Evolutionary conservation across 2,113 vertebrate genomes (phyloP).

Genomic region (Hoplias malabaricus): DNA sequence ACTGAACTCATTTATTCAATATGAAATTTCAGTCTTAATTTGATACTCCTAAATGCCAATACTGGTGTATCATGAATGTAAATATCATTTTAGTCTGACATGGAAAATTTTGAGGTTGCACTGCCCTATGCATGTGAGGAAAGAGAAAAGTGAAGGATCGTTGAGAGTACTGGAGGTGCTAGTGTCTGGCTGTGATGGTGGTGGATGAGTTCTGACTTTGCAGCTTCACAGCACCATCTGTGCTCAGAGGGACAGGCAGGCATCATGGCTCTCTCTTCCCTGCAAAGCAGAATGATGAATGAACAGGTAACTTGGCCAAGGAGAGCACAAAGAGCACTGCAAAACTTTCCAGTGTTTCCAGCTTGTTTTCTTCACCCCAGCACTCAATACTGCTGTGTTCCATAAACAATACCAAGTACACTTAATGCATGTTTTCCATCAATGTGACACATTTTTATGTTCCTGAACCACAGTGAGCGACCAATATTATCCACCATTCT

Average conservation of each 20-base stretch:
- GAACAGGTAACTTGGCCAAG: slow-evolving; percentile 23
- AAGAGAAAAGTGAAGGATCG: slow-evolving; percentile 4
- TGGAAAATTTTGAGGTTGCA: neutral
- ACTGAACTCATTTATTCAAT: too few relatives aligned
- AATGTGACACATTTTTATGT: neutral
- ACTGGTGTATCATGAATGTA: too few relatives aligned
- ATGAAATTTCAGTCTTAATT: too few relatives aligned
- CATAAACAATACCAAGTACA: slow-evolving; percentile 30
- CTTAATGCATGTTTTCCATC: neutral
- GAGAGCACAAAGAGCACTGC: slow-evolving; percentile 11
- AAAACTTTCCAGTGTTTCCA: slow-evolving; percentile 7
- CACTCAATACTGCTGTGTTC: neutral
- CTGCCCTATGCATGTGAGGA: neutral
- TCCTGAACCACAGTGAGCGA: neutral
- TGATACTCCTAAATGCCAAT: too few relatives aligned
- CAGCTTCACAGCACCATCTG: slow-evolving; percentile 27
- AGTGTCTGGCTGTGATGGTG: neutral
- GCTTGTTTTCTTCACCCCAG: neutral
- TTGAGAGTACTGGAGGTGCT: neutral
- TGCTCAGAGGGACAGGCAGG: neutral
- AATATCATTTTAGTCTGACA: neutral
- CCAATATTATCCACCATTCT: neutral
- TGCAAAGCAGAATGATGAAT: slow-evolving; percentile 36
- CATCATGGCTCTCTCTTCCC: slow-evolving; percentile 12
- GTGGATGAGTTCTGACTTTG: neutral